Percentiles rank a stretch among this genome's conserved stretches.
Evolutionary conservation across 2,888 invertebrate genomes (phyloP).

Genomic region (Apodemia mormo): DNA sequence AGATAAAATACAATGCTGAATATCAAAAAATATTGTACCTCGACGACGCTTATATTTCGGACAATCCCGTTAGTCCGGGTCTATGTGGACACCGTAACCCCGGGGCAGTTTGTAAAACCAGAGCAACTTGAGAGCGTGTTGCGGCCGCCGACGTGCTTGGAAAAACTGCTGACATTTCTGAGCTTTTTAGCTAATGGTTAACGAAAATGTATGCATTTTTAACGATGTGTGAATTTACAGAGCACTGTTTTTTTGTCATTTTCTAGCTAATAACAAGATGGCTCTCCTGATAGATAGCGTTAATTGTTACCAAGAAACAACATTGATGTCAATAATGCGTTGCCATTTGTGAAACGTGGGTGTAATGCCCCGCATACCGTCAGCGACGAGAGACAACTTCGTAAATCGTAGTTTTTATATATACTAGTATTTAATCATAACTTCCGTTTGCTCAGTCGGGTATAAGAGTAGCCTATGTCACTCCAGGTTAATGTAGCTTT

Average conservation of each 20-base stretch:
- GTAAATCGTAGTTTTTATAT: no score
- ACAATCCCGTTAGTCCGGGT: neutral
- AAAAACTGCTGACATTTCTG: conserved; percentile 18
- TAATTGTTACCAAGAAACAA: neutral
- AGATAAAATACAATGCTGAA: neutral
- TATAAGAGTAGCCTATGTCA: no score
- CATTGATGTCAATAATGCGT: neutral
- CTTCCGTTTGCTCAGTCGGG: no score
- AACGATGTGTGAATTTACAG: neutral
- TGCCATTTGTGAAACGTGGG: no score
- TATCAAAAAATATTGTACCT: neutral
- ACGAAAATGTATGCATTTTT: conserved; percentile 11
- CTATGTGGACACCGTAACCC: neutral
- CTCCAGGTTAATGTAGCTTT: no score
- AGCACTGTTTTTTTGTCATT: neutral
- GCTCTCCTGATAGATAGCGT: no score
- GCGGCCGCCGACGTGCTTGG: conserved; percentile 14
- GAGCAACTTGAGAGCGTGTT: conserved; percentile 14
- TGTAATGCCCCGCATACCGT: no score
- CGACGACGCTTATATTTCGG: neutral
- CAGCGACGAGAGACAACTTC: no score
- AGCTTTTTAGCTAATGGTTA: conserved; percentile 14
- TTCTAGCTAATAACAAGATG: neutral
- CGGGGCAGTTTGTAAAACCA: conserved; percentile 10
- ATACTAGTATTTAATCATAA: no score